Percentiles rank a stretch among this genome's conserved stretches.
Conservation (phyloP, 1,140 invertebrate species). For the Nephila pilipes region DNA sequence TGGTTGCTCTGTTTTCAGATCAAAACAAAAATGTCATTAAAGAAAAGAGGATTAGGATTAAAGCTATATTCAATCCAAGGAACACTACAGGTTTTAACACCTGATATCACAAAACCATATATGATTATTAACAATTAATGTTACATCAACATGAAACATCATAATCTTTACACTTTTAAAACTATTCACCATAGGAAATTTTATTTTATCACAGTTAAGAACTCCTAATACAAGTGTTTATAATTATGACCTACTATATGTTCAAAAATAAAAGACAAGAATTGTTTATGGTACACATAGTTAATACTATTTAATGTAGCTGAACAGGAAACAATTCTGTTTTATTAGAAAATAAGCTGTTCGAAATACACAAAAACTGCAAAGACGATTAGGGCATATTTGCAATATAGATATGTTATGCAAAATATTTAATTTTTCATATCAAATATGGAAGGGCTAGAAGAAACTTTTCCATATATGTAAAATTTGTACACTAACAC, state of each 20-base stretch:
- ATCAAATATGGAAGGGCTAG: neutral
- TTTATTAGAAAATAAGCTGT: too few relatives aligned
- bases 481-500: conserved; percentile 1
- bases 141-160: neutral
- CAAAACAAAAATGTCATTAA: neutral
- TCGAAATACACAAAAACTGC: neutral
- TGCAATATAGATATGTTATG: neutral
- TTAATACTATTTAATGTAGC: too few relatives aligned
- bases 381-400: neutral
- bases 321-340: too few relatives aligned
- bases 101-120: neutral
- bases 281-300: too few relatives aligned
- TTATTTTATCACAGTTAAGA: neutral
- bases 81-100: neutral
- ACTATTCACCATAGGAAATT: neutral
- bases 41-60: neutral
- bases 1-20: neutral
- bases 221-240: neutral
- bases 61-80: too few relatives aligned
- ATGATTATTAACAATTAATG: neutral
- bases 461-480: neutral
- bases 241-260: neutral
- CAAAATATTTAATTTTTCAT: conserved; percentile 2
- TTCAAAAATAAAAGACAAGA: neutral
- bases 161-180: neutral